These are phyloP conservation scores for Andrena minutula DNA, from an alignment of 2,888 invertebrate genomes.

Conservation along the genomic window DNA sequence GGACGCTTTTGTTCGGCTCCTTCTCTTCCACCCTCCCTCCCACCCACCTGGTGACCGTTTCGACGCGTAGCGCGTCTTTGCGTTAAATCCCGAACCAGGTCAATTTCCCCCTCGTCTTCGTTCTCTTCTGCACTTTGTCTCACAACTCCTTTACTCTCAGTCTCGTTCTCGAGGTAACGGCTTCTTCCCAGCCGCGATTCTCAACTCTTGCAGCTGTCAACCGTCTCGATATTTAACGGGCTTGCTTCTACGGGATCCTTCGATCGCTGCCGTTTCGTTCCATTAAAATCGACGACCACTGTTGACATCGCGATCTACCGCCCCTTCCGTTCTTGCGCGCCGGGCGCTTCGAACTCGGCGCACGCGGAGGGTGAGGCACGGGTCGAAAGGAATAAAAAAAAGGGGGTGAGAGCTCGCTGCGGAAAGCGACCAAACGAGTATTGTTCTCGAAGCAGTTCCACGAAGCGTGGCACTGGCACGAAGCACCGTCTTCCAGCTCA, in stretches of 20 bases:
- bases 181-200: neutral
- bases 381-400: neutral
- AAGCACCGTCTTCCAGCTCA: neutral
- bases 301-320: neutral
- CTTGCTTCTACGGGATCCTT: neutral
- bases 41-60: neutral
- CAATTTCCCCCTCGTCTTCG: neutral
- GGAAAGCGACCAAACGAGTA: neutral
- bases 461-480: neutral
- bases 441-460: neutral
- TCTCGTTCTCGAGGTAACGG: neutral
- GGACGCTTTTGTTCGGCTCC: slow-evolving; percentile 33
- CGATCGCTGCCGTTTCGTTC: neutral
- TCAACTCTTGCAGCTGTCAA: too few relatives aligned
- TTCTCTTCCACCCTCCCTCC: neutral
- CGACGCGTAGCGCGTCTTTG: neutral
- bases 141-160: neutral
- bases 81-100: slow-evolving; percentile 5
- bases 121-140: neutral
- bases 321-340: neutral
- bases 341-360: neutral
- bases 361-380: neutral
- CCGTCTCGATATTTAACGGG: neutral
- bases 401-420: neutral
- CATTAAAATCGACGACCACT: neutral